Evolutionary conservation across 2,797 vertebrate genomes (phyloP).

Genomic region (Cossypha niveicapilla): DNA sequence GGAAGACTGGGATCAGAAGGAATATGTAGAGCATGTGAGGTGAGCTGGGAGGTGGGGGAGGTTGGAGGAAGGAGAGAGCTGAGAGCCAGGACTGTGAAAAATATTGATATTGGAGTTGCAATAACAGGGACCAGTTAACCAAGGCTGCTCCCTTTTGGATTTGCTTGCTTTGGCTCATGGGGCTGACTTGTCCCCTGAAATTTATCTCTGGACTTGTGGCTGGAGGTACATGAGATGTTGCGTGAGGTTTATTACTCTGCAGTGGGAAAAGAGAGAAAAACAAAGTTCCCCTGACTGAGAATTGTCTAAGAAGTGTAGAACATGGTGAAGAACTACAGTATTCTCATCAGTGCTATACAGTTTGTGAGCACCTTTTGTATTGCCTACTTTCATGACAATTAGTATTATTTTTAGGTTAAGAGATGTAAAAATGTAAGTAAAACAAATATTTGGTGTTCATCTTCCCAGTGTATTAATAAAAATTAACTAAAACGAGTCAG

Average conservation of each 20-base stretch:
- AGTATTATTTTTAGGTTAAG: neutral
- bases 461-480: neutral
- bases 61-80: neutral
- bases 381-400: neutral
- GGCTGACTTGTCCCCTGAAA: slow-evolving; percentile 3
- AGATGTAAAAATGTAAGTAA: neutral
- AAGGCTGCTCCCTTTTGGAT: slow-evolving; percentile 13
- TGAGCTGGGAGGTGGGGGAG: neutral
- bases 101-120: neutral
- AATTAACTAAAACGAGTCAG: neutral
- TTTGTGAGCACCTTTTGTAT: neutral
- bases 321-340: neutral
- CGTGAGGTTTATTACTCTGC: neutral
- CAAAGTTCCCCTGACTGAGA: neutral
- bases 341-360: neutral
- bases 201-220: neutral
- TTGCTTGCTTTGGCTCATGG: slow-evolving; percentile 1
- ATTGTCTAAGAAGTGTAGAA: neutral
- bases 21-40: slow-evolving; percentile 28
- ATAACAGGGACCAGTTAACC: slow-evolving; percentile 16
- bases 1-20: neutral
- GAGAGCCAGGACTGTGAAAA: neutral
- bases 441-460: neutral
- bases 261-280: slow-evolving; percentile 18
- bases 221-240: slow-evolving; percentile 6